phyloP scores from a whole-genome alignment of 2,113 vertebrate genomes.

The Equus przewalskii region DNA sequence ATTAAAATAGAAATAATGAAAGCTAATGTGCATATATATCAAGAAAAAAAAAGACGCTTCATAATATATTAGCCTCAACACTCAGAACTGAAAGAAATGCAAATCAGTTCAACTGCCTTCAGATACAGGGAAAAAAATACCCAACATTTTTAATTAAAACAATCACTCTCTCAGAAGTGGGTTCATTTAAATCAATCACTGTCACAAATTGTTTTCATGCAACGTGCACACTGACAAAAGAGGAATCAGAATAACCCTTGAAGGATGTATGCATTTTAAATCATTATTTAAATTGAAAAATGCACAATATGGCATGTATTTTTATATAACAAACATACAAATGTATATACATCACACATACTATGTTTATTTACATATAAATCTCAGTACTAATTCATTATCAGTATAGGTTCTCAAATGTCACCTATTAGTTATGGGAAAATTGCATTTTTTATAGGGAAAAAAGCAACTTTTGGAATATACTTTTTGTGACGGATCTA shows the following conservation, averaged over 20 bases:
- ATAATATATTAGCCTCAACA: slow-evolving; percentile 32
- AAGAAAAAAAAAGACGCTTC: slow-evolving; percentile 43
- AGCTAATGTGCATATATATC: slow-evolving; percentile 51
- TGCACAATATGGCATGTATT: background rate
- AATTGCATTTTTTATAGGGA: background rate
- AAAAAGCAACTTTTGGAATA: slow-evolving; percentile 57
- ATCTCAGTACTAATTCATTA: background rate
- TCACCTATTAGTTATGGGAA: slow-evolving; percentile 19
- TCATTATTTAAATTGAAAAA: slow-evolving; percentile 14
- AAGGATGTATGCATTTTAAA: background rate
- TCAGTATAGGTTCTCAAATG: background rate
- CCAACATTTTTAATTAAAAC: slow-evolving; percentile 68
- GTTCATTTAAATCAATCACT: slow-evolving; percentile 71
- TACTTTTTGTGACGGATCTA: slow-evolving; percentile 54
- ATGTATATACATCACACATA: background rate
- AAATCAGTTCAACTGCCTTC: slow-evolving; percentile 63
- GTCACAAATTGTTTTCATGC: slow-evolving; percentile 68
- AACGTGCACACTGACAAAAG: slow-evolving; percentile 61
- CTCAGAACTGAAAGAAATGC: slow-evolving; percentile 56
- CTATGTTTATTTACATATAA: background rate
- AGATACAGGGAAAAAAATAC: background rate
- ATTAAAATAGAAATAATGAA: slow-evolving; percentile 65
- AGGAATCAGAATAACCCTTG: slow-evolving; percentile 38
- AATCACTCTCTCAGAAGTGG: slow-evolving; percentile 69
- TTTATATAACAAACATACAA: background rate